Evolutionary conservation across 2,113 vertebrate species (phyloP), one percentile per base, ranked within the genome.

Genomic region (Tilapia sparmanii): DNA sequence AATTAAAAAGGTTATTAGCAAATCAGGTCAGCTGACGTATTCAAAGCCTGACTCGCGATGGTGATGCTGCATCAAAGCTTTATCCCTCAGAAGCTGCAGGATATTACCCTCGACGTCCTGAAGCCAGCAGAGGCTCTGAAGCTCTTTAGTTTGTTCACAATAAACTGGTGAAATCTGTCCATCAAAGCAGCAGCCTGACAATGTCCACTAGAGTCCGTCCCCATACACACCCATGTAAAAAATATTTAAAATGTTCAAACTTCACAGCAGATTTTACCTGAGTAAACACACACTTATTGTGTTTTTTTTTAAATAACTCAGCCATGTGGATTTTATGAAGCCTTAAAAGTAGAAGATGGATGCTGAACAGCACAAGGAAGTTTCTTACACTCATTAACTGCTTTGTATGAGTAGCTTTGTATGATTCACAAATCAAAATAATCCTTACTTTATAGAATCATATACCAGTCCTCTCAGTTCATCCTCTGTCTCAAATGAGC

Each of bases 281-380:
- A 63, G 10, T 63, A 63, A 63, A n/a, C 31, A 33, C 29, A 33
- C 31, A 7, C 2, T 8, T n/a, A 12, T 66, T 35, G 61, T 66
- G 18, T 0, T 1, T n/a, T 38, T 61, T 63, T 35, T 9, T 0
- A 15, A 57, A 68, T 40, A 68, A 68, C 7, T 22, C n/a, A 13
- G n/a, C 19, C 19, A 40, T 15, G n/a, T 40, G 35, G 63, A 47
- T 47, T 47, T 47, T 47, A 16, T 47, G 15, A 47, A 9, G 63
- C 22, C 35, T 22, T 0, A 71, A 71, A 71, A n/a, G 12, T 42
- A 71, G 38, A 71, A 71, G 35, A 24, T 71, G 8, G 38, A 71
- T 42, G 66, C 12, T 9, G 38, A 42, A 0, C 66, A 71, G 24
- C 66, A 42, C 66, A 3, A 40, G n/a, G n/a, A 42, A 3, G 2